phyloP scores from a whole-genome alignment of 2,888 invertebrate species.

The Carabus problematicus region DNA sequence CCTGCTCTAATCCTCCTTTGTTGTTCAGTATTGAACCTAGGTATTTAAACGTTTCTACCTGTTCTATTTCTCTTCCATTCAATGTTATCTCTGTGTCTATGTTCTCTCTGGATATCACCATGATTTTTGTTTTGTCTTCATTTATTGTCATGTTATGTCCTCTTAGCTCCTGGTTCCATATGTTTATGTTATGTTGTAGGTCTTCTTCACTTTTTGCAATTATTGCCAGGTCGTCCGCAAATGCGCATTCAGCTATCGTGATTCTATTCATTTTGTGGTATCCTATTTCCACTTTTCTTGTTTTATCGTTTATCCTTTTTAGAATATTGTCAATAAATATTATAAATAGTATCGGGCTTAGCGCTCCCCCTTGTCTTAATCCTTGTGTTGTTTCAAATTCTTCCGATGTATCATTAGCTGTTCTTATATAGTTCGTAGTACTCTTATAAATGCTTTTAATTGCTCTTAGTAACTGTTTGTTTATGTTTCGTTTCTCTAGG shows the following conservation, averaged over 20 bases:
- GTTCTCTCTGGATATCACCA: not conserved
- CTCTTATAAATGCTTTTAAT: constrained; percentile 40
- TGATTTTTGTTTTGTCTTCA: constrained; percentile 2
- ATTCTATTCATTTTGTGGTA: constrained; percentile 5
- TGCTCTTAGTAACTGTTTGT: constrained; percentile 2
- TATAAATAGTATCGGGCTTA: constrained; percentile 28
- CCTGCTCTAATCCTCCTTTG: too few relatives aligned
- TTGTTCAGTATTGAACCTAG: too few relatives aligned
- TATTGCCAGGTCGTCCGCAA: too few relatives aligned
- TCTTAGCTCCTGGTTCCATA: not conserved
- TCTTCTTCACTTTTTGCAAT: constrained; percentile 2
- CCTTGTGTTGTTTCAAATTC: constrained; percentile 16
- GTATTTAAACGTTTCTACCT: constrained; percentile 3
- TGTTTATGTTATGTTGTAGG: constrained; percentile 13
- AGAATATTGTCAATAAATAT: constrained; percentile 13
- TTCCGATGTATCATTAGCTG: constrained; percentile 18
- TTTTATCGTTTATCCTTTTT: constrained; percentile 10
- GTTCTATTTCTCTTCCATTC: constrained; percentile 15
- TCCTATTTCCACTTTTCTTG: constrained; percentile 14
- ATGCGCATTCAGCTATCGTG: constrained; percentile 9
- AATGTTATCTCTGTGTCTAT: not conserved
- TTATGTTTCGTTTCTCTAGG: too few relatives aligned
- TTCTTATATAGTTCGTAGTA: constrained; percentile 25
- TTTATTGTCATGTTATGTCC: not conserved
- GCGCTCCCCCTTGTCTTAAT: constrained; percentile 27